A percentile compares a stretch with the other conserved stretches of the same genome.
Evolutionary conservation across 2,888 invertebrate genomes (phyloP).

Genomic region (Dexiosoma caninum): DNA sequence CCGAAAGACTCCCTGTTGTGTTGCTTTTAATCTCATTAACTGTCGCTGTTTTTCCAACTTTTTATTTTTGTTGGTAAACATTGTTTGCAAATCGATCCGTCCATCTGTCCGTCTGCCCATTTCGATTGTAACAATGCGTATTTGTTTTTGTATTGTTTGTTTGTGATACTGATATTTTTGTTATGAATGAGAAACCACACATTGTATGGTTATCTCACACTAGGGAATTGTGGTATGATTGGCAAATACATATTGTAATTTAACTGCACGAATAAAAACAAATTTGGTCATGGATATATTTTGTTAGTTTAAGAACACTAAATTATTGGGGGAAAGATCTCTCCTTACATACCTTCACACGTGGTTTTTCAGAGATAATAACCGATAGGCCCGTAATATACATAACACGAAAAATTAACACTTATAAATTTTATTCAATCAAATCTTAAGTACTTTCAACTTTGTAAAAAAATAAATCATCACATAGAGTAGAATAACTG

Average conservation of each 20-base stretch:
- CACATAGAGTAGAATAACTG: too few relatives aligned
- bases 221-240: constrained; percentile 21
- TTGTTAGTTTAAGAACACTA: not conserved
- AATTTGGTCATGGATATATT: not conserved
- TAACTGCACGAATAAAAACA: not conserved
- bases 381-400: too few relatives aligned
- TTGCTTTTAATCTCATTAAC: constrained; percentile 65
- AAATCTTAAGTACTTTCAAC: too few relatives aligned
- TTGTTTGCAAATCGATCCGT: not conserved
- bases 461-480: too few relatives aligned
- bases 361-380: too few relatives aligned
- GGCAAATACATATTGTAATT: constrained; percentile 4
- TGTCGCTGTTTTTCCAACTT: constrained; percentile 57
- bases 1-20: constrained; percentile 52
- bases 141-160: constrained; percentile 13
- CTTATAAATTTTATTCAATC: too few relatives aligned
- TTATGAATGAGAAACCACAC: constrained; percentile 14
- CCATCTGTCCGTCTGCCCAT: not conserved
- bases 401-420: too few relatives aligned
- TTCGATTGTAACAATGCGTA: not conserved
- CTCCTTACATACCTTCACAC: too few relatives aligned
- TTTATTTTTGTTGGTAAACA: constrained; percentile 8
- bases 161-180: constrained; percentile 43
- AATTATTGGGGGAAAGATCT: not conserved
- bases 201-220: not conserved